Base-by-base conservation (phyloP, 2,888 invertebrate genomes). In the Caenorhabditis afra region DNA sequence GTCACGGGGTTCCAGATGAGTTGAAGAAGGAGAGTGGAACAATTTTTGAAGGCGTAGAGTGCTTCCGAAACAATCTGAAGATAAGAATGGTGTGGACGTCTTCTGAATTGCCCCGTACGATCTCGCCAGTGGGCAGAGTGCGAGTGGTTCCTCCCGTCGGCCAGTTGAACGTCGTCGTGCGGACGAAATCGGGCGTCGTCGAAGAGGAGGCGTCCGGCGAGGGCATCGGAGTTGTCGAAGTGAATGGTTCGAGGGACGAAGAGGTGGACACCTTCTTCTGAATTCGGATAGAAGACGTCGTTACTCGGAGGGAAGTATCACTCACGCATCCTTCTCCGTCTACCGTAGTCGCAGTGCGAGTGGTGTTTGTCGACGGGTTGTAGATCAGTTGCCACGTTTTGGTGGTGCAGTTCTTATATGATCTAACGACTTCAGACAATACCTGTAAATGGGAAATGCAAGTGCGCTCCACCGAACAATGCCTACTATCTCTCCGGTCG, bases 281-380 rank as follows among this genome's bases (percentile, higher is more conserved):
- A 29, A 29, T 29, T 29, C 29, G 7, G 29, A 7, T 29, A 7
- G 29, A 37, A 55, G 3, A 53, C 10, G 7, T 7, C 1, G 7
- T 53, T 11, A 35, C 41, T 41, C 41, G 14, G 14, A n/a, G n/a
- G 7, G n/a, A 47, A 11, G 20, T 29, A 29, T 5, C 23, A 57
- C 71, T 47, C 22, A 71, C 71, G 49, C 71, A 71, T 49, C 75
- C 75, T 18, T 75, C 35, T 1, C 66, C 61, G 47, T 75, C 75
- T 5, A 41, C 29, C 1, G 39, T 55, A 0, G 35, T 52, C 10
- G 65, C 74, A 1, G 59, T 74, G 16, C 74, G 35, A 0, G 70
- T 70, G 14, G 35, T 47, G 16, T 62, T 70, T 0, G 53, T 70
- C 0, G 29, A 18, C 8, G 70, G 70, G 11, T 55, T 62, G 18